Evolutionary conservation across 2,797 vertebrate genomes (phyloP).

Genomic region (Remorina albescens): DNA sequence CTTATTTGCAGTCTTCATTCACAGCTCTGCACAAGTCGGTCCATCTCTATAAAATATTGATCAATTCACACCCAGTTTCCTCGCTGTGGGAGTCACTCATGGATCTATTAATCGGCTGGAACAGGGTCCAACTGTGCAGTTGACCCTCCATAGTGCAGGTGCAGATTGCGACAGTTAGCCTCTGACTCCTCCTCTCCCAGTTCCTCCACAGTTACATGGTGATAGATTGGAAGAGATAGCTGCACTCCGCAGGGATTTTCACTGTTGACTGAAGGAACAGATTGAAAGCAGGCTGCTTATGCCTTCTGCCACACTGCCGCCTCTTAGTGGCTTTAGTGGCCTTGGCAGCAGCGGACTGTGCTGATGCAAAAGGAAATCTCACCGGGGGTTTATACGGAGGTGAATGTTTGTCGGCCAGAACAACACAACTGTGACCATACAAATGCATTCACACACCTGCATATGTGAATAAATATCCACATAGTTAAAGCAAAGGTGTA

Average conservation of each 20-base stretch:
- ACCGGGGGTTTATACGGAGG: conserved; percentile 39
- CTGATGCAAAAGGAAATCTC: conserved; percentile 42
- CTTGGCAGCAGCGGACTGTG: conserved; percentile 47
- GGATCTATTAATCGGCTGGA: conserved; percentile 53
- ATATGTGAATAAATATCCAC: conserved; percentile 43
- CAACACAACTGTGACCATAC: conserved; percentile 41
- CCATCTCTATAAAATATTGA: conserved; percentile 52
- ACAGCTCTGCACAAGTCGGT: conserved; percentile 1
- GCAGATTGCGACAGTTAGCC: conserved; percentile 69
- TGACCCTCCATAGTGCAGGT: conserved; percentile 48
- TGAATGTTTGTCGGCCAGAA: conserved; percentile 36
- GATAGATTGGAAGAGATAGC: conserved; percentile 66
- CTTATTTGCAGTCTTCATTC: conserved; percentile 21
- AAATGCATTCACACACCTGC: conserved; percentile 35
- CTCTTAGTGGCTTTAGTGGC: conserved; percentile 60
- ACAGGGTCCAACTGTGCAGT: conserved; percentile 27
- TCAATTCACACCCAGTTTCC: conserved; percentile 44
- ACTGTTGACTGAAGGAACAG: conserved; percentile 74
- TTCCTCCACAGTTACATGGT: conserved; percentile 42
- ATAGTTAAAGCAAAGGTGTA: conserved; percentile 9
- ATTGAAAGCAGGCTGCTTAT: conserved; percentile 66
- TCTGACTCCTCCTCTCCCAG: conserved; percentile 61
- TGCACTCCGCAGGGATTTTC: conserved; percentile 59
- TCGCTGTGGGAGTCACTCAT: conserved; percentile 49
- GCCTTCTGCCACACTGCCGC: conserved; percentile 55